A percentile compares a stretch with the other conserved stretches of the same genome.
Evolutionary conservation across 2,113 vertebrate genomes (phyloP).

Genomic region (Gallinago jamesoni): DNA sequence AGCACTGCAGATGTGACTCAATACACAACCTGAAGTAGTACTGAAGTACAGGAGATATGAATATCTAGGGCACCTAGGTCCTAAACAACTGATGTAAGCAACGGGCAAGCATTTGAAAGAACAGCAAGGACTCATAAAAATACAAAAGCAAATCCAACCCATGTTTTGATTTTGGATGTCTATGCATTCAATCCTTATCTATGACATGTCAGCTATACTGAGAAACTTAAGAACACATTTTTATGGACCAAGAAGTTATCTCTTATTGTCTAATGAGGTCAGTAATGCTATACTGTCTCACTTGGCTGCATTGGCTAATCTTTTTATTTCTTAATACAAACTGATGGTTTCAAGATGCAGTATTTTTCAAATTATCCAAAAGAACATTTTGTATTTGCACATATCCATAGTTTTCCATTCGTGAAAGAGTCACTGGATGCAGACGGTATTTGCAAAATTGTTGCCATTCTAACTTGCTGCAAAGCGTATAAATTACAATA

Average conservation of each 20-base stretch:
- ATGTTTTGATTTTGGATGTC: background rate
- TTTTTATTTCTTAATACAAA: background rate
- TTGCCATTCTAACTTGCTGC: background rate
- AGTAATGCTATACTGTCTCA: background rate
- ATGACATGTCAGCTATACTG: fast-evolving
- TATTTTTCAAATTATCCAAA: background rate
- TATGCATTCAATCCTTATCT: background rate
- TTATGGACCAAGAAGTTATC: background rate
- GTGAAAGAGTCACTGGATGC: background rate
- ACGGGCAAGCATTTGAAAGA: background rate
- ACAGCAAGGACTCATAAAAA: background rate
- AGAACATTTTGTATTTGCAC: background rate
- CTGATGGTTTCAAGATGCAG: background rate
- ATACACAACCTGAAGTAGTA: background rate
- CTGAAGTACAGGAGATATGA: background rate
- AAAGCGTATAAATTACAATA: background rate
- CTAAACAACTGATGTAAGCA: background rate
- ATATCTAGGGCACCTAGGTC: fast-evolving
- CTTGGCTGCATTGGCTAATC: background rate
- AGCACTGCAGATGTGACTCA: fast-evolving
- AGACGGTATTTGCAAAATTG: background rate
- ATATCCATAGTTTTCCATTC: background rate
- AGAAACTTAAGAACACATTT: background rate
- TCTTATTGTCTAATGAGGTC: background rate
- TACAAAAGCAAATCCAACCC: background rate